Base-by-base conservation (phyloP, 92 coral and sea anemone species). In the Parazoanthus swiftii region DNA sequence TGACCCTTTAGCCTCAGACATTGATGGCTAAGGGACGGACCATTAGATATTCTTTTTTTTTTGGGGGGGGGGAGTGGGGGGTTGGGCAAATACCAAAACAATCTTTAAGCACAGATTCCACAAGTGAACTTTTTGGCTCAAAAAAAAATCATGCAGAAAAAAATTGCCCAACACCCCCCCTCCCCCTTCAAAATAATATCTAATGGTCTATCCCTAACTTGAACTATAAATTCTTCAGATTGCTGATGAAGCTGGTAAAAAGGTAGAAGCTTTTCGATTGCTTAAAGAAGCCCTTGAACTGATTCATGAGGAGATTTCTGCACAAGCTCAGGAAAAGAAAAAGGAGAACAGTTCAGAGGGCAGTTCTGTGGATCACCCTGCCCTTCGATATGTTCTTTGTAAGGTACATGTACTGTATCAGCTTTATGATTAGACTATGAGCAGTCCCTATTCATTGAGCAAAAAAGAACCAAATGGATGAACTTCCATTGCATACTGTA, bases 301-400 rank as follows among this genome's bases (percentile, higher is more conserved):
- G 59, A 82, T 82, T 63, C 86, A 82, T 42, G 54, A 50, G 8
- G 86, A 82, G 56, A 82, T 82, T 21, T 58, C 75, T 39, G 86
- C 20, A 29, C 16, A 82, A 38, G 76, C 86, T 66, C 74, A 37
- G 86, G 76, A 82, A 36, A 42, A 39, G 25, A 66, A 82, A 82
- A 68, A 13, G 26, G 35, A 39, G 23, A 25, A 43, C 29, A 67
- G 66, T 2, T 21, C 76, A 21, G 74, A 65, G 76, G 74, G 86
- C 6, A 66, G 51, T 35, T 6, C 36, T 8, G 21, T 36, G 7
- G 56, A 66, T 82, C 86, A 82, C 21, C 75, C 74, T 7, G 86
- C 86, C 37, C 86, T 82, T 65, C 50, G 33, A 37, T 67, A 82
- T 82, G 86, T 82, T 82, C 86, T 82, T 66, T 63, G 86, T 23